phyloP scores from a whole-genome alignment of 2,888 invertebrate genomes.

The Drosophila prostipennis region DNA sequence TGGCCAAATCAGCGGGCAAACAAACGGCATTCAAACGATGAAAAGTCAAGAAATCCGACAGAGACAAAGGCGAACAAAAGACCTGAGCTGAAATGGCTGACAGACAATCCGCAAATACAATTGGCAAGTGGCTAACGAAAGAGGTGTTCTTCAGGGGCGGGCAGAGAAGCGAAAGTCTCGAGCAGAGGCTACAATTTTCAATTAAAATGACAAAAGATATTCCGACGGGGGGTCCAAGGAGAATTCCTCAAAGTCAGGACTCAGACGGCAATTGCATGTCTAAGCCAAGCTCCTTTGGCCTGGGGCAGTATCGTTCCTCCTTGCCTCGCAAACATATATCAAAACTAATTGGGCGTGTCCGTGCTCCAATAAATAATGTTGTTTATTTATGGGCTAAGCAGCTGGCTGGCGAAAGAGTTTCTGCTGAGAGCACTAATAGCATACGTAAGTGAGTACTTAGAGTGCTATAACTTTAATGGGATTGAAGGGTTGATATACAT shows the following conservation, averaged over 20 bases:
- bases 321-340: conserved; percentile 35
- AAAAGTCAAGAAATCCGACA: conserved; percentile 10
- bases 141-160: conserved; percentile 8
- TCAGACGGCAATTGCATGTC: conserved; percentile 22
- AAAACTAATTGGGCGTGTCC: conserved; percentile 70
- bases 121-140: conserved; percentile 27
- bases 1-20: conserved; percentile 53
- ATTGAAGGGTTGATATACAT: not conserved
- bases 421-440: not conserved
- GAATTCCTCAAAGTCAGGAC: conserved; percentile 2
- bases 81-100: conserved; percentile 12
- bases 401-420: not conserved
- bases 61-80: conserved; percentile 37
- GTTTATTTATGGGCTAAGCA: conserved; percentile 43
- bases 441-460: not conserved
- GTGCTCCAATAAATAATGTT: conserved; percentile 52
- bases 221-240: not conserved
- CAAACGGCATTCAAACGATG: conserved; percentile 35
- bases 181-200: conserved; percentile 56
- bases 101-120: conserved; percentile 30
- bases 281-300: conserved; percentile 4
- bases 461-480: not conserved
- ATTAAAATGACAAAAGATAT: conserved; percentile 71
- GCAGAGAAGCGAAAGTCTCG: not conserved
- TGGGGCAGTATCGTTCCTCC: not conserved